Evolutionary conservation across 1,140 invertebrate genomes (phyloP).

Genomic region (Magallana ariakensis): DNA sequence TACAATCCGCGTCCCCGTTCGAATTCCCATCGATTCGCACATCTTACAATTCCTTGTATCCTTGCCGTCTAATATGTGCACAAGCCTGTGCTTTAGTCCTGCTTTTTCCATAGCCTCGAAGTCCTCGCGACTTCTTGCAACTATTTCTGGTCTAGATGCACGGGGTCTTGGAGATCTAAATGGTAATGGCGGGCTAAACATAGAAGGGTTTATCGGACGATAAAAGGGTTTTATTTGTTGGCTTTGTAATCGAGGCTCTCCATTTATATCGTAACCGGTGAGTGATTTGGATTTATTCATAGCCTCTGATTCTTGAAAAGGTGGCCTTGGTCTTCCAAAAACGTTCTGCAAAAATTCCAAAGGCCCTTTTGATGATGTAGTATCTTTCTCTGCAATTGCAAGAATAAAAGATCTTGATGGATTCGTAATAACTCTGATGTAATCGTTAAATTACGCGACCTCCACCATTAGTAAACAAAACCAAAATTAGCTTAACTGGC

Average conservation of each 20-base stretch:
- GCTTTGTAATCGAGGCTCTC: neutral
- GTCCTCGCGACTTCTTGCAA: neutral
- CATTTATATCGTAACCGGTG: neutral
- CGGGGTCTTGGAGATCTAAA: constrained; percentile 5
- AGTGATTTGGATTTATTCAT: neutral
- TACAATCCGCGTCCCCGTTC: constrained; percentile 23
- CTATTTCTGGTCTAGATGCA: constrained; percentile 6
- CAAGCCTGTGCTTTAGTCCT: neutral
- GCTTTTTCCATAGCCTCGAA: constrained; percentile 17
- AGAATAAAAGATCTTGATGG: constrained; percentile 29
- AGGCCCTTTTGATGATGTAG: neutral
- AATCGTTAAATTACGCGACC: neutral
- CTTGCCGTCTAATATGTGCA: constrained; percentile 24
- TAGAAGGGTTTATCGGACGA: neutral
- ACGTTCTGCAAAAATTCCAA: constrained; percentile 21
- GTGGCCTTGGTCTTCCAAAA: neutral
- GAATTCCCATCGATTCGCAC: neutral
- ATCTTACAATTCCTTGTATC: constrained; percentile 36
- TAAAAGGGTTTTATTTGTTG: neutral
- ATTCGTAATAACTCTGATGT: neutral
- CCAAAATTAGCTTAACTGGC: neutral
- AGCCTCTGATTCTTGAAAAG: neutral
- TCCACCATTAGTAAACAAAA: neutral
- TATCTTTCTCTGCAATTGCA: constrained; percentile 21
- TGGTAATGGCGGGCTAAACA: neutral